A percentile compares a stretch with the other conserved stretches of the same genome.
Evolutionary conservation across 2,888 invertebrate genomes (phyloP).

Genomic region (Tachina grossa): DNA sequence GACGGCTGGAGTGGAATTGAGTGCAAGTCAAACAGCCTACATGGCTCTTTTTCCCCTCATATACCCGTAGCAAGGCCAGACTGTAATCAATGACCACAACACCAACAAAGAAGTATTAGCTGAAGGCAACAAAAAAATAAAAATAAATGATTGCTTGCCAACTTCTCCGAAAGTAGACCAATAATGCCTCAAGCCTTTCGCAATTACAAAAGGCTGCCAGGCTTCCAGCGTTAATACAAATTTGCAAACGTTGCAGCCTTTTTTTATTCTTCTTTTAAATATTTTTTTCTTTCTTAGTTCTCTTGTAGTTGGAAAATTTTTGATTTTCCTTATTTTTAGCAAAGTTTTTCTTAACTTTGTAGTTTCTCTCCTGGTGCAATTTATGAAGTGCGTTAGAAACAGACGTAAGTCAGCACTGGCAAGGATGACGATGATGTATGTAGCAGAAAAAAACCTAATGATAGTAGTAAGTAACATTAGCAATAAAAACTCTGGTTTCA

Average conservation of each 20-base stretch:
- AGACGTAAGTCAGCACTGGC: constrained; percentile 39
- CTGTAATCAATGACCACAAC: constrained; percentile 57
- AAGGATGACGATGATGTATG: constrained; percentile 23
- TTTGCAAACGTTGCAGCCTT: constrained; percentile 17
- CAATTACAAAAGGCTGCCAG: constrained; percentile 46
- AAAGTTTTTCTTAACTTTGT: neutral
- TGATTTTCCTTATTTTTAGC: neutral
- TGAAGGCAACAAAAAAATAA: neutral
- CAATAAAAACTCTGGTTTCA: constrained; percentile 45
- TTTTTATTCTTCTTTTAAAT: neutral
- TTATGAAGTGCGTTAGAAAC: constrained; percentile 59
- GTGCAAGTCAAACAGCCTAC: constrained; percentile 47
- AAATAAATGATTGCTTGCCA: constrained; percentile 7
- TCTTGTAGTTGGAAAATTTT: constrained; percentile 5
- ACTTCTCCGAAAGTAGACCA: constrained; percentile 18
- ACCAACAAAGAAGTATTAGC: constrained; percentile 27
- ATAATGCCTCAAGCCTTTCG: constrained; percentile 41
- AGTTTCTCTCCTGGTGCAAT: constrained; percentile 27
- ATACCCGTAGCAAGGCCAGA: constrained; percentile 1
- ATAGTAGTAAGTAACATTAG: constrained; percentile 51
- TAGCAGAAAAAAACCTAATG: constrained; percentile 32
- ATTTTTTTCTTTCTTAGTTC: neutral
- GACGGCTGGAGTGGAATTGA: constrained; percentile 11
- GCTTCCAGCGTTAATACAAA: constrained; percentile 36
- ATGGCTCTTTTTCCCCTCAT: constrained; percentile 3